phyloP scores from a whole-genome alignment of 1,140 invertebrate species.

The Marisa cornuarietis region DNA sequence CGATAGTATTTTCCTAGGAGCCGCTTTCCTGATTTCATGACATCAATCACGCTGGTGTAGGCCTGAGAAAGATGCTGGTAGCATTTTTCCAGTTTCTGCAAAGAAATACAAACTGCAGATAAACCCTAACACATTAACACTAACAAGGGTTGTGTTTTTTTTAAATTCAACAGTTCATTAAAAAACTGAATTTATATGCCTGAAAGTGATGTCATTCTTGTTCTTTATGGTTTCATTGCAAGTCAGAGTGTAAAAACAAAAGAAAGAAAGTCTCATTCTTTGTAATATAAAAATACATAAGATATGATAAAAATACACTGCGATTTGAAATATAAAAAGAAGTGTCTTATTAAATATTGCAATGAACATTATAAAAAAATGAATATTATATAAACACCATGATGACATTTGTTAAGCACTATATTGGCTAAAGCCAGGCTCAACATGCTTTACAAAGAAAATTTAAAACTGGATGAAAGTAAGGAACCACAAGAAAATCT shows the following conservation, averaged over 20 bases:
- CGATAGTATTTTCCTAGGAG: conserved; percentile 90
- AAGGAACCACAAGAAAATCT: no score
- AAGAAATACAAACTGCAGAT: conserved; percentile 33
- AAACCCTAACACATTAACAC: not conserved
- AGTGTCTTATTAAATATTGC: not conserved
- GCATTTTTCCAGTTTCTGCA: conserved; percentile 75
- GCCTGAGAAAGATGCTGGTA: conserved; percentile 73
- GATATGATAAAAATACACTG: not conserved
- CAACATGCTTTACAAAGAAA: no score
- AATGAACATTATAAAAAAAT: not conserved
- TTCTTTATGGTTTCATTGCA: no score
- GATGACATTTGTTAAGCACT: not conserved
- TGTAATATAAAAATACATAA: no score
- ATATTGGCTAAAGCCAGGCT: no score
- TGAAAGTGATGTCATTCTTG: no score
- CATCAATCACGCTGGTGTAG: conserved; percentile 86
- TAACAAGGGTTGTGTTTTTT: no score
- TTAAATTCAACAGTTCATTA: no score
- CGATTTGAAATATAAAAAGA: not conserved
- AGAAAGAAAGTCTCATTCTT: no score
- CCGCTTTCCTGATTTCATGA: conserved; percentile 83
- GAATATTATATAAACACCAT: not conserved
- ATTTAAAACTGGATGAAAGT: no score
- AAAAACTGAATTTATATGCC: no score
- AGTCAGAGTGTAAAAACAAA: no score